phyloP scores from a whole-genome alignment of 2,888 invertebrate species.

The Lordiphosa fenestrarum region DNA sequence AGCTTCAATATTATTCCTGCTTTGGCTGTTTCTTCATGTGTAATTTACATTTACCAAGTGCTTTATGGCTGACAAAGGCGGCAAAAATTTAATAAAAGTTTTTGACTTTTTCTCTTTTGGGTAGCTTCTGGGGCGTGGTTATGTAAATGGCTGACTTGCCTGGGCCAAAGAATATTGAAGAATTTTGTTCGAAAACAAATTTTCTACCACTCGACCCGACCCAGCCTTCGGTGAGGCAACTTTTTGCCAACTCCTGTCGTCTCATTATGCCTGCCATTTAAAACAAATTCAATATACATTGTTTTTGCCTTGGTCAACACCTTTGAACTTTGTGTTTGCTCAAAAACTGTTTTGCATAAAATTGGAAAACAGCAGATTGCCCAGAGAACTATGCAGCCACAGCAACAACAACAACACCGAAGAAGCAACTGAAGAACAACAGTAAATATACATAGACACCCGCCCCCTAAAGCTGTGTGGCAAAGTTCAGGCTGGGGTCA shows the following conservation, averaged over 20 bases:
- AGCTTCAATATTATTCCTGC: slow-evolving; percentile 49
- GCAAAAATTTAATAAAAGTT: slow-evolving; percentile 68
- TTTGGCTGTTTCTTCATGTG: slow-evolving; percentile 51
- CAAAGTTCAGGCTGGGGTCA: slow-evolving; percentile 57
- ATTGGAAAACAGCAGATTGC: slow-evolving; percentile 21
- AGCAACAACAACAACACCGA: slow-evolving; percentile 23
- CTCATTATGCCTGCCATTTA: slow-evolving; percentile 62
- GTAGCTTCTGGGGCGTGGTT: neutral
- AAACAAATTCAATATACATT: slow-evolving; percentile 67
- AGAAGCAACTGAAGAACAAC: slow-evolving; percentile 24
- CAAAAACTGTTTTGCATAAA: slow-evolving; percentile 52
- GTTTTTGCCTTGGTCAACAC: slow-evolving; percentile 60
- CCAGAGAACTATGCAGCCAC: slow-evolving; percentile 32
- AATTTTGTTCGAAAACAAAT: too few relatives aligned
- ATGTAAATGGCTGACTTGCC: neutral
- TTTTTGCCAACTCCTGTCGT: slow-evolving; percentile 30
- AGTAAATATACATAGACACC: too few relatives aligned
- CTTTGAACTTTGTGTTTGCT: slow-evolving; percentile 55
- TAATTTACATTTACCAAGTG: slow-evolving; percentile 68
- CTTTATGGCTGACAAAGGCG: slow-evolving; percentile 45
- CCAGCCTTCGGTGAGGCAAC: slow-evolving; percentile 3
- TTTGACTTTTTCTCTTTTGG: neutral
- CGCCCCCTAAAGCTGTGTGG: slow-evolving; percentile 26
- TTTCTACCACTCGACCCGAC: slow-evolving; percentile 14
- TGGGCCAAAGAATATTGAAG: too few relatives aligned